Evolutionary conservation across 2,888 invertebrate genomes (phyloP).

Genomic region (Cryptus viduatorius): DNA sequence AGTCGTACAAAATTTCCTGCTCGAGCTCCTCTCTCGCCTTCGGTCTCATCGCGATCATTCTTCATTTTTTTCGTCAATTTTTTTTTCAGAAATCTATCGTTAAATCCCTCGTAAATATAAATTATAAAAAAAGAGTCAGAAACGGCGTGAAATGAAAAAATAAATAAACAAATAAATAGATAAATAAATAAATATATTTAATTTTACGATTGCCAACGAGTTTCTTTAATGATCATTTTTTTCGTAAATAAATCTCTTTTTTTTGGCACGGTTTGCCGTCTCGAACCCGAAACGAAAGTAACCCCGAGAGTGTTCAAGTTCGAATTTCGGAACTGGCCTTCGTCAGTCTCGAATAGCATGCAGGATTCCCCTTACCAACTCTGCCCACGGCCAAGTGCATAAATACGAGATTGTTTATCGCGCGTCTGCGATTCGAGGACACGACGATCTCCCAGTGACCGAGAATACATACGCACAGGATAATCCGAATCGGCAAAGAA

Average conservation of each 20-base stretch:
- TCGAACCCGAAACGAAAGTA: constrained; percentile 44
- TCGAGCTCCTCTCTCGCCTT: not conserved
- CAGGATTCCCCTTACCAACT: constrained; percentile 1
- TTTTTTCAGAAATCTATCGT: too few relatives aligned
- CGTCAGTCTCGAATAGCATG: constrained; percentile 51
- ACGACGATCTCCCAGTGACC: constrained; percentile 33
- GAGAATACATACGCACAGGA: not conserved
- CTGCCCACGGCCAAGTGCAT: constrained; percentile 61
- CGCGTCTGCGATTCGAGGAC: constrained; percentile 56
- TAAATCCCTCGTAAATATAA: too few relatives aligned
- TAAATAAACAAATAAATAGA: too few relatives aligned
- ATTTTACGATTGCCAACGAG: not conserved
- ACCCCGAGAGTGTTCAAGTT: constrained; percentile 60
- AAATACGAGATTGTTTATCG: constrained; percentile 61
- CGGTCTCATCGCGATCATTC: not conserved
- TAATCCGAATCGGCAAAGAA: not conserved
- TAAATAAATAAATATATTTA: too few relatives aligned
- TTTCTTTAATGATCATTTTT: not conserved
- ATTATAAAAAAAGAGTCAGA: too few relatives aligned
- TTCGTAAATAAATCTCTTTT: not conserved
- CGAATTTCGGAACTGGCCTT: constrained; percentile 67
- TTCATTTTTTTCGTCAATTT: not conserved
- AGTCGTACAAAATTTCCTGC: constrained; percentile 12
- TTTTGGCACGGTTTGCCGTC: not conserved
- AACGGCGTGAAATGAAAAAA: too few relatives aligned